Evolutionary conservation across 2,797 vertebrate genomes (phyloP), one percentile per base, ranked within the genome.

Genomic region (Anomalospiza imberbis): DNA sequence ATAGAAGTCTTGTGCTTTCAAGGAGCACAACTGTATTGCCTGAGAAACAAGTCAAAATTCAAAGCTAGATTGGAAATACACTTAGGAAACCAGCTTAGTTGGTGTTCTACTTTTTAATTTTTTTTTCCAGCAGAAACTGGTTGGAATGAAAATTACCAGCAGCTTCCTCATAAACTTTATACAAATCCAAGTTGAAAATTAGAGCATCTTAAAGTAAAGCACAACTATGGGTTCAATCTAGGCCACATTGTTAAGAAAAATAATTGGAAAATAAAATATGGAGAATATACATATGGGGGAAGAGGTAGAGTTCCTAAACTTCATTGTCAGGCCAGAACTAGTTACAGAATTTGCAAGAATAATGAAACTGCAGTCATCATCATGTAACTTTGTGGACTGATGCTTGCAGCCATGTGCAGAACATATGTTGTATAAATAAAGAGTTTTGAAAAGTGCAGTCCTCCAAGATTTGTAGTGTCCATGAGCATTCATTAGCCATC

Each of bases 11-110:
- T 80, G 44, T 1, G 6, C 53, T 95, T 94, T 80, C 76, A 91
- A 79, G 57, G 44, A 81, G 11, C 34, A 57, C 2, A 8, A 54
- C 38, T 38, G 29, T 53, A 26, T 79, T 85, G 17, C 75, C 83
- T 95, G 58, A 80, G 85, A 92, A 82, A 42, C 55, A 89, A 93
- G 62, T 67, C 34, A 89, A 86, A 96, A 88, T 91, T 96, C 63
- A 93, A 76, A 94, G 24, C 34, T 60, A 48, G 53, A 36, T 45
- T 71, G n/a, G 44, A 74, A 87, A 66, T 83, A 11, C 31, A 22
- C 48, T 54, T 76, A 44, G 72, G 63, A 91, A 86, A 88, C 34
- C 24, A 72, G 44, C 13, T 61, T 77, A 61, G 19, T 44, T 82
- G 58, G 31, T 70, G 15, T 61, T 84, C 38, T 21, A 3, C 12